These are phyloP conservation scores for Falco concolor DNA, from an alignment of 2,797 vertebrate genomes.

Conservation along the genomic window DNA sequence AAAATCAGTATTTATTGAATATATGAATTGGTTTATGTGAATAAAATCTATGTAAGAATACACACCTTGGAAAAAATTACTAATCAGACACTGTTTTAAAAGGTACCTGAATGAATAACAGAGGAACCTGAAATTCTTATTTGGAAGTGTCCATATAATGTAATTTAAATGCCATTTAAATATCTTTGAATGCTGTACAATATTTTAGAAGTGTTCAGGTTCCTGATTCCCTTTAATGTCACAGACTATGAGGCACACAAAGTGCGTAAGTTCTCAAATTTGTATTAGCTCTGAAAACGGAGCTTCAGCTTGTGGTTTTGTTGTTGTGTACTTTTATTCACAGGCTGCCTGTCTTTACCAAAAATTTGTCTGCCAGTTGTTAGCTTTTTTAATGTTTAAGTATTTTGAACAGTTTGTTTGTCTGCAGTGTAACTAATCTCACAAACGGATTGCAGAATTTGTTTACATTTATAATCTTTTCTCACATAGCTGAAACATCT, in stretches of 20 bases:
- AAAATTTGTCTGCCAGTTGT: neutral
- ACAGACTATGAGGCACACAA: neutral
- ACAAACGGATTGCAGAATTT: neutral
- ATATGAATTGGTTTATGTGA: neutral
- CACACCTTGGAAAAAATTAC: neutral
- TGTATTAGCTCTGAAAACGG: neutral
- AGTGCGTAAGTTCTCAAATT: neutral
- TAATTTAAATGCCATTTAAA: neutral
- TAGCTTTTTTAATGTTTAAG: neutral
- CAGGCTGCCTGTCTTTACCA: neutral
- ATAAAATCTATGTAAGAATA: neutral
- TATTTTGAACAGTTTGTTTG: neutral
- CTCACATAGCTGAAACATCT: neutral
- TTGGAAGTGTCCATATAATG: neutral
- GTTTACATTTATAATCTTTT: slow-evolving; percentile 3
- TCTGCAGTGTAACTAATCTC: neutral
- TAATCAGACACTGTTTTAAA: neutral
- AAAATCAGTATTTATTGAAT: neutral
- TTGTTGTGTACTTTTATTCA: neutral
- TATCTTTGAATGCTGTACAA: neutral
- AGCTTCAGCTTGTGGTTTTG: neutral
- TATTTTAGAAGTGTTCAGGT: neutral
- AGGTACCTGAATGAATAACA: neutral
- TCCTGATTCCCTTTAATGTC: neutral
- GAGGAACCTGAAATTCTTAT: neutral